A percentile compares a stretch with the other conserved stretches of the same genome.
These are phyloP conservation scores for Nemapogon koenigi DNA, from an alignment of 2,888 invertebrate species.

Conservation along the genomic window DNA sequence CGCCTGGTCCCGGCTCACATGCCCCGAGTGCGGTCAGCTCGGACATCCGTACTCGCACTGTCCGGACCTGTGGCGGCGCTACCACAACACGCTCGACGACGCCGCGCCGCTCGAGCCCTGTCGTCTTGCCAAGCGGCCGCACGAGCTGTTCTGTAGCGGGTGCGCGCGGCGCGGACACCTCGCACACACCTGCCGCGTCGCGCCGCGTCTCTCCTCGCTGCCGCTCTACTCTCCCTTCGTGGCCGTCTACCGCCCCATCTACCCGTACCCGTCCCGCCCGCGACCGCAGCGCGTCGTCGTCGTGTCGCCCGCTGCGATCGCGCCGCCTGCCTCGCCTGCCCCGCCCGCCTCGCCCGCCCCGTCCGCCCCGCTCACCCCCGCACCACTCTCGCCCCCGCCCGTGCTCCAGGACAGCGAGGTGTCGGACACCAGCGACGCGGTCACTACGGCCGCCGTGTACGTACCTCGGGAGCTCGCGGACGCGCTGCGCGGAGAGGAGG, in stretches of 20 bases:
- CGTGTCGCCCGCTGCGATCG: not conserved
- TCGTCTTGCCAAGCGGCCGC: conserved; percentile 30
- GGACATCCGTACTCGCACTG: conserved; percentile 70
- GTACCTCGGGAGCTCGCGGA: conserved; percentile 51
- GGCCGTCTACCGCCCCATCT: conserved; percentile 33
- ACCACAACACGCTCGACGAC: conserved; percentile 70
- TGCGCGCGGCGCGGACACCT: conserved; percentile 64
- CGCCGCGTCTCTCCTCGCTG: conserved; percentile 43
- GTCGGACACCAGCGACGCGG: conserved; percentile 44
- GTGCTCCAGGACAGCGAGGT: conserved; percentile 56
- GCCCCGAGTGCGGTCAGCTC: conserved; percentile 66
- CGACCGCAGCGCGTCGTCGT: not conserved
- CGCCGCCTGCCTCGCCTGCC: not conserved
- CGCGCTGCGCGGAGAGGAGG: conserved; percentile 49
- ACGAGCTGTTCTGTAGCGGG: conserved; percentile 58
- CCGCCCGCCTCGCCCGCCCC: not conserved
- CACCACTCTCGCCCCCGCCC: not conserved
- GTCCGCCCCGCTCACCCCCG: not conserved
- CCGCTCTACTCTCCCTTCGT: conserved; percentile 48
- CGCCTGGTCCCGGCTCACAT: conserved; percentile 47
- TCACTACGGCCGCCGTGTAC: conserved; percentile 54
- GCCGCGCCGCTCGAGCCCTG: conserved; percentile 38
- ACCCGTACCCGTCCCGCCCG: conserved; percentile 11
- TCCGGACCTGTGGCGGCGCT: conserved; percentile 78
- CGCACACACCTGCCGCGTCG: conserved; percentile 39